Base-by-base conservation (phyloP, 2,888 invertebrate genomes). In the Cremastobaeus sp. region DNA sequence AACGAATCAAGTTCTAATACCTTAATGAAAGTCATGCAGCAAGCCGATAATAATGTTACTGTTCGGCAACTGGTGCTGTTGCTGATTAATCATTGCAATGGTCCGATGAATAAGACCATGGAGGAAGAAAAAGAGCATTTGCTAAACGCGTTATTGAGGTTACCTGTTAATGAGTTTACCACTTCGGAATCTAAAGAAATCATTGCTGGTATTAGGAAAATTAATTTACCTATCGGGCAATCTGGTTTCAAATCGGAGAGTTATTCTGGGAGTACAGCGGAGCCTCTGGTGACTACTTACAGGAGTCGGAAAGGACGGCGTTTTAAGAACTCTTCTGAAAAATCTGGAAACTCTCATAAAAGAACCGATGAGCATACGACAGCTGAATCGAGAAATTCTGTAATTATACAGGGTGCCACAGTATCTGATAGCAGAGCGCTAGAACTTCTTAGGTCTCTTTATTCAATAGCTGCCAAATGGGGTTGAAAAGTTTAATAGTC, bases 401-500 rank as follows among this genome's bases (percentile, higher is more conserved):
- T 84, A 17, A 76, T 83, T n/a, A 75, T 81, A 21, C 81, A 85
- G 78, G 83, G 83, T 87, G 89, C 75, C 78, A 85, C 82, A 84
- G 90, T 77, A 54, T 92, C 95, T 9, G 95, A 95, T 82, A 92
- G 92, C 15, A 90, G 95, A 86, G 95, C 95, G 9, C 89, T 96
- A 80, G 95, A 95, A 88, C 89, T 96, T 78, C 90, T 96, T 83
- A 92, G 94, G 88, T 95, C 95, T 75, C 89, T 96, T 64, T 96
- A 95, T 88, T 92, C 94, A 74, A 92, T 96, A 85, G 95, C 95
- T 62, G 94, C 95, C 14, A 92, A 93, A 88, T 95, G 95, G 91
- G 94, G 94, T 81, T 91, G 90, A 89, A 70, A 20, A 4, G 20
- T 30, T n/a, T n/a, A n/a, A n/a, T n/a, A n/a, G n/a, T n/a, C n/a